A percentile compares a stretch with the other conserved stretches of the same genome.
Evolutionary conservation across 2,797 vertebrate species (phyloP).

Genomic region (Bufotes viridis): DNA sequence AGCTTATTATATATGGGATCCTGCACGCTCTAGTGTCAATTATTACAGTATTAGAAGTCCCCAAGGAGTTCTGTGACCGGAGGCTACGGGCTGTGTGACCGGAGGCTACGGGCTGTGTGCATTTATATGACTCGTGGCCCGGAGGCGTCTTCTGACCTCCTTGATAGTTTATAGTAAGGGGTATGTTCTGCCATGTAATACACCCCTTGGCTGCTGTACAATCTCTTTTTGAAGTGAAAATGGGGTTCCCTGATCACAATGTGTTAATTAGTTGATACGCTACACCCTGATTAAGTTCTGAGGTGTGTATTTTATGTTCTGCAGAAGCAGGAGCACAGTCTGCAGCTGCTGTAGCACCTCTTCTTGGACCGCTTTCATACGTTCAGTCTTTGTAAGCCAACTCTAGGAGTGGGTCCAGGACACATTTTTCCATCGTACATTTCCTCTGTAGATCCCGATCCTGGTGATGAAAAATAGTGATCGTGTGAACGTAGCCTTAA

Average conservation of each 20-base stretch:
- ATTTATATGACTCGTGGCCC: background rate
- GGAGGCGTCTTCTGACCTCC: background rate
- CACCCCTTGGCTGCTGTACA: background rate
- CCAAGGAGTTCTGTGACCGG: background rate
- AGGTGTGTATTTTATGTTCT: background rate
- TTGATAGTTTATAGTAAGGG: background rate
- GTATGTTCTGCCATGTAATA: background rate
- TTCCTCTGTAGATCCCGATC: too few species aligned
- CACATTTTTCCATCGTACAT: too few species aligned
- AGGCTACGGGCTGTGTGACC: background rate
- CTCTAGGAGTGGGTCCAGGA: too few species aligned
- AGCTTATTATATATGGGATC: background rate
- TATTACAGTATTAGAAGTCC: background rate
- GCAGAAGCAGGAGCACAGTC: too few species aligned
- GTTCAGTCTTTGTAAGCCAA: too few species aligned
- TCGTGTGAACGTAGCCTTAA: too few species aligned
- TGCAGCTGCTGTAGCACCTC: background rate
- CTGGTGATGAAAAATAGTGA: too few species aligned
- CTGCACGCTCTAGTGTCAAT: background rate
- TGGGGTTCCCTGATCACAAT: background rate
- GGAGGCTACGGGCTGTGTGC: background rate
- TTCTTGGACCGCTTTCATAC: background rate
- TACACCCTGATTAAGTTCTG: background rate
- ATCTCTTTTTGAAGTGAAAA: background rate
- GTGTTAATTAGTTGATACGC: background rate